Percentiles rank a stretch among this genome's conserved stretches.
Evolutionary conservation across 2,113 vertebrate species (phyloP).

Genomic region (Tiliqua scincoides): DNA sequence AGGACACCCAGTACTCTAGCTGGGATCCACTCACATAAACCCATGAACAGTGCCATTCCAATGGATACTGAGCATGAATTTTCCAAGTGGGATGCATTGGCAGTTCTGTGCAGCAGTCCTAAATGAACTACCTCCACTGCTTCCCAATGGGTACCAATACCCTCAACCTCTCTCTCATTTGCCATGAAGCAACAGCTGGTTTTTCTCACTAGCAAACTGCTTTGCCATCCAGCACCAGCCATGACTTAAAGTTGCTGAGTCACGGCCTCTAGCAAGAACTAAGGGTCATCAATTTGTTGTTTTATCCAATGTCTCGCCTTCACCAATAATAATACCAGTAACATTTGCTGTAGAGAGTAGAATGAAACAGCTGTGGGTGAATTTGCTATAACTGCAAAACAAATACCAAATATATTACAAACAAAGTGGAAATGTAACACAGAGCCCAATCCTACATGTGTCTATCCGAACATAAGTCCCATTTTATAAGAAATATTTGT

Average conservation of each 20-base stretch:
- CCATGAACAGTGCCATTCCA: no score
- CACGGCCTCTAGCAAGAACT: not conserved
- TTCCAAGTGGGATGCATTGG: no score
- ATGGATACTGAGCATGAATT: no score
- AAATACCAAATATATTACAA: not conserved
- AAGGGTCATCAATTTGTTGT: not conserved
- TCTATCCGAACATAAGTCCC: no score
- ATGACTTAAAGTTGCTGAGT: not conserved
- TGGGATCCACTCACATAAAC: no score
- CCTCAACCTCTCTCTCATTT: no score
- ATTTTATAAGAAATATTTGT: not conserved
- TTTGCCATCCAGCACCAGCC: not conserved
- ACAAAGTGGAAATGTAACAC: no score
- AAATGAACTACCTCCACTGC: no score
- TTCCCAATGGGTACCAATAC: not conserved
- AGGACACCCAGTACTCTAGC: no score
- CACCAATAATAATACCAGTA: not conserved
- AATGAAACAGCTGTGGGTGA: not conserved
- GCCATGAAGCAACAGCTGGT: no score
- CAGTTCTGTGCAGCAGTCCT: no score
- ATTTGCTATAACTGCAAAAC: not conserved
- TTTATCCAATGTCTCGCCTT: not conserved
- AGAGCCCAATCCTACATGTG: no score
- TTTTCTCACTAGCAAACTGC: not conserved
- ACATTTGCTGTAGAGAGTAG: not conserved